phyloP scores from a whole-genome alignment of 2,113 vertebrate species.

The Oncorhynchus kisutch region DNA sequence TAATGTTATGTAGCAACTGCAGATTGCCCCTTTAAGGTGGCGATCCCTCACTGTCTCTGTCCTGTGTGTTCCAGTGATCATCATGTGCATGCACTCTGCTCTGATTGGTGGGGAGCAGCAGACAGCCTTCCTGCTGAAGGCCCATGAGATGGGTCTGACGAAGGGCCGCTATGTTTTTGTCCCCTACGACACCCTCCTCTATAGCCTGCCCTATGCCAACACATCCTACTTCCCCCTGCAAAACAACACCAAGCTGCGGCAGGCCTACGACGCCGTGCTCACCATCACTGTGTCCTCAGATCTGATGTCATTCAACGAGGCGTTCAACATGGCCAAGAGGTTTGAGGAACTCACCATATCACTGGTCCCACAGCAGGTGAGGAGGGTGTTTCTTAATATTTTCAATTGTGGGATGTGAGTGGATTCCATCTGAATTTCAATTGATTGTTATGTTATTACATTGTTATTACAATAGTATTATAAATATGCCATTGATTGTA shows the following conservation, averaged over 20 bases:
- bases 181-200: slow-evolving; percentile 85
- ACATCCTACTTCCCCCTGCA: slow-evolving; percentile 73
- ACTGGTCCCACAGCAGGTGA: slow-evolving; percentile 64
- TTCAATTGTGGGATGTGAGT: too few species aligned
- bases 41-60: neutral
- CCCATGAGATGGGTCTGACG: slow-evolving; percentile 83
- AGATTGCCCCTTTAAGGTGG: too few species aligned
- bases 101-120: slow-evolving; percentile 85
- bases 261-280: slow-evolving; percentile 88
- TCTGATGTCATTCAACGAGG: slow-evolving; percentile 82
- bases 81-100: slow-evolving; percentile 91
- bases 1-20: too few species aligned
- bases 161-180: slow-evolving; percentile 85
- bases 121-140: slow-evolving; percentile 78
- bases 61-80: slow-evolving; percentile 76
- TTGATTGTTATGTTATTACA: neutral
- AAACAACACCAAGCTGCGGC: slow-evolving; percentile 74
- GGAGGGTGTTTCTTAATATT: neutral
- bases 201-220: slow-evolving; percentile 86
- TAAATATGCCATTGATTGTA: too few species aligned
- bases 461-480: neutral
- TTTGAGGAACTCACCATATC: slow-evolving; percentile 68
- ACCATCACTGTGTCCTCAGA: slow-evolving; percentile 87
- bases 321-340: slow-evolving; percentile 69
- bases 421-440: too few species aligned